Evolutionary conservation across 2,888 invertebrate species (phyloP).

Genomic region (Allolobophora icterica): DNA sequence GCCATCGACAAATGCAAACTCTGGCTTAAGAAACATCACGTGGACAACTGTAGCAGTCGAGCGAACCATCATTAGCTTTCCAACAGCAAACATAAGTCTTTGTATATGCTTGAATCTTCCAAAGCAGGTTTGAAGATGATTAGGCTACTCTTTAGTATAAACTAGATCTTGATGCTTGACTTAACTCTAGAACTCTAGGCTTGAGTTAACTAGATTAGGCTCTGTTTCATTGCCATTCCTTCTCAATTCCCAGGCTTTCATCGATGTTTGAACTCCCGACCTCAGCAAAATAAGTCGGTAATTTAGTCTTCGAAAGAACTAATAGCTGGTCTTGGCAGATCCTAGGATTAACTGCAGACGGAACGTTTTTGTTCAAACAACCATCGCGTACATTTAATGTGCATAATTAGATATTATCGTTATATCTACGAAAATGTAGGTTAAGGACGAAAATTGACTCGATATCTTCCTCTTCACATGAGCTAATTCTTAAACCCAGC

Average conservation of each 20-base stretch:
- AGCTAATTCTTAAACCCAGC: background rate
- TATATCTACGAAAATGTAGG: background rate
- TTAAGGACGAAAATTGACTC: background rate
- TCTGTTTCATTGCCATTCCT: background rate
- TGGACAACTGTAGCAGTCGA: background rate
- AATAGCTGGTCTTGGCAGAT: background rate
- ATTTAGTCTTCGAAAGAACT: background rate
- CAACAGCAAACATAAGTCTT: background rate
- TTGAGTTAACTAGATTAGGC: background rate
- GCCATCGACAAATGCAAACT: slow-evolving; percentile 17
- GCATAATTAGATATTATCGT: background rate
- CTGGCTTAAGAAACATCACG: background rate
- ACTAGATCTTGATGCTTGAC: background rate
- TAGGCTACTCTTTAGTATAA: background rate
- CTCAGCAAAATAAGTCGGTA: background rate
- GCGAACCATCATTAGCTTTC: background rate
- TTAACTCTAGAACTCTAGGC: background rate
- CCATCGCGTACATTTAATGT: too few species aligned
- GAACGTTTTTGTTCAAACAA: too few species aligned
- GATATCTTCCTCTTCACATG: background rate
- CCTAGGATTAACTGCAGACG: background rate
- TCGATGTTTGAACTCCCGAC: too few species aligned
- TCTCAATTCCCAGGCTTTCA: too few species aligned
- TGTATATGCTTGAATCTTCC: background rate
- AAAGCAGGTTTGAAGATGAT: background rate